Conservation (phyloP, 1,140 invertebrate species). For the Catajapyx aquilonaris region DNA sequence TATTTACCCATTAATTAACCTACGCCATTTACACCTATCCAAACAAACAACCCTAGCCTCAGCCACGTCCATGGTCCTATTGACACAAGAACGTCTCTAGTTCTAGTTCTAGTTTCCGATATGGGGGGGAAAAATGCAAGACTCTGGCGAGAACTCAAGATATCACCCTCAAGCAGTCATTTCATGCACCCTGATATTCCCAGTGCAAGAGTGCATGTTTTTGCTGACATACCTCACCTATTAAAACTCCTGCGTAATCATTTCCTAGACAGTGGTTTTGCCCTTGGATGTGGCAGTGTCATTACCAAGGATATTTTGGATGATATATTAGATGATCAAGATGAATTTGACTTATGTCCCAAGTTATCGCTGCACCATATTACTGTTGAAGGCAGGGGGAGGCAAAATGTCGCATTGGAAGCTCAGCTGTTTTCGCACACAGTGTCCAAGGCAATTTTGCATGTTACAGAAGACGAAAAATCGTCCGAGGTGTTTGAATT, state of each 20-base stretch:
- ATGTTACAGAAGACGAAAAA: conserved; percentile 4
- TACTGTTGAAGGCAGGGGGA: too few relatives aligned
- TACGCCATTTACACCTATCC: too few relatives aligned
- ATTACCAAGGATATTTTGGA: conserved; percentile 9
- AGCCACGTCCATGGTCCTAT: too few relatives aligned
- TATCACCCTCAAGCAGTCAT: conserved; percentile 9
- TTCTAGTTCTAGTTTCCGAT: conserved; percentile 17
- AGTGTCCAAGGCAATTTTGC: too few relatives aligned
- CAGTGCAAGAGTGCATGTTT: conserved; percentile 10
- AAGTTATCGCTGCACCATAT: too few relatives aligned
- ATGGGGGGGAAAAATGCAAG: conserved; percentile 14
- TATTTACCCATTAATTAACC: too few relatives aligned
- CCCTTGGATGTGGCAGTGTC: conserved; percentile 7
- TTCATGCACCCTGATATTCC: conserved; percentile 11
- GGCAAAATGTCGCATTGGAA: too few relatives aligned
- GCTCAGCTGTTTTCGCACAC: too few relatives aligned
- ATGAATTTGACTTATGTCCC: neutral
- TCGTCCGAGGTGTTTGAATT: conserved; percentile 7
- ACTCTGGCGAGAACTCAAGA: conserved; percentile 16
- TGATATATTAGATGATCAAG: conserved; percentile 4
- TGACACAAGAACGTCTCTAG: conserved; percentile 13
- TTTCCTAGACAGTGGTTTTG: conserved; percentile 14
- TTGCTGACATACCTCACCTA: conserved; percentile 14
- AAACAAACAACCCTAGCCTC: too few relatives aligned
- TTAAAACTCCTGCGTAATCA: conserved; percentile 15